Evolutionary conservation across 2,113 vertebrate species (phyloP), one percentile per base, ranked within the genome.

Genomic region (Nothobranchius kuhntae): DNA sequence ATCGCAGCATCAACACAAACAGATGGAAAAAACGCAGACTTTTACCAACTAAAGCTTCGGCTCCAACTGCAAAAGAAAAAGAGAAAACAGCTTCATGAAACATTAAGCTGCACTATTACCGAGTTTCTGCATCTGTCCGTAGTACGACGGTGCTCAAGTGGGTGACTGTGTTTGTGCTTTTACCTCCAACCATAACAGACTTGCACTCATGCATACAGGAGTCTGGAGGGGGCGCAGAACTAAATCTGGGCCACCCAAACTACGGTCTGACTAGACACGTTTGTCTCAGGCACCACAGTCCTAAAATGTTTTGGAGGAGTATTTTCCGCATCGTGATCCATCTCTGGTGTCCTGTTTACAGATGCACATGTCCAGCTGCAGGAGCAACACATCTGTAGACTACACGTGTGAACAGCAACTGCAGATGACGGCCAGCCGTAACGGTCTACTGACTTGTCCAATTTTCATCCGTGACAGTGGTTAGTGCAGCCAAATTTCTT

Each of bases 41-140:
- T 57, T 61, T 9, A 63, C 61, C 44, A 61, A 71, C 59, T 71
- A 75, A 85, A 70, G 61, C 47, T 52, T 47, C 46, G 8, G 30
- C 68, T 72, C 56, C 6, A n/a, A 68, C 77, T 71, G 67, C 56
- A 73, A 47, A 47, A 46, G 8, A 50, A 15, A 50, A 50, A 17
- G 9, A 17, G 7, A 76, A 74, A 87, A 83, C 11, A 45, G 51
- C 77, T 80, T 75, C 71, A 79, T 78, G 80, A 88, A 85, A 88
- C 77, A 82, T 88, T 83, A 83, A 81, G 73, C 58, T 51, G 78
- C 61, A 36, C 60, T 69, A 71, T 83, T 64, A 71, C 53, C 46
- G 53, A 71, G 68, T 61, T 66, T 69, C 54, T 40, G 58, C 57
- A n/a, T 40, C 13, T 63, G 48, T 77, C 72, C 72, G 87, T 82